Base-by-base conservation (phyloP, 2,888 invertebrate species). In the Linnaemya tessellans region DNA sequence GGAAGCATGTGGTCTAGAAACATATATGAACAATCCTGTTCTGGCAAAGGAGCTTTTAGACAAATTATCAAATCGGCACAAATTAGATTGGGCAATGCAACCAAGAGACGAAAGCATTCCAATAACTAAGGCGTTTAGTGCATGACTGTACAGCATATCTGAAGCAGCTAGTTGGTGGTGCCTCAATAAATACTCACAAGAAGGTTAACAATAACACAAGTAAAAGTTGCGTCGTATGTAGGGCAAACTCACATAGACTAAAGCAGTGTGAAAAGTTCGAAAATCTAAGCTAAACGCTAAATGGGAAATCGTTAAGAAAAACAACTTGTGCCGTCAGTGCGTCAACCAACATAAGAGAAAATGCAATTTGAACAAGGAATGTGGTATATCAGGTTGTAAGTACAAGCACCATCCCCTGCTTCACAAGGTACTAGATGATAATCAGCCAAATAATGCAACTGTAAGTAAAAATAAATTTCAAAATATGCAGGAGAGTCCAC, bases 41-140 rank as follows among this genome's bases (percentile, higher is more conserved):
- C n/a, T n/a, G n/a, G n/a, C n/a, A n/a, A n/a, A n/a, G n/a, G n/a
- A n/a, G n/a, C n/a, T n/a, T n/a, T n/a, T n/a, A n/a, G n/a, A n/a
- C n/a, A n/a, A n/a, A n/a, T n/a, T n/a, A n/a, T n/a, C n/a, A n/a
- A n/a, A n/a, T n/a, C n/a, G n/a, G n/a, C n/a, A n/a, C n/a, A n/a
- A n/a, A n/a, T n/a, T n/a, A n/a, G n/a, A n/a, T n/a, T n/a, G n/a
- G n/a, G n/a, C n/a, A n/a, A n/a, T n/a, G n/a, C n/a, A n/a, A n/a
- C n/a, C 13, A 46, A 43, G 20, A 15, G 71, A 71, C n/a, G 54
- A 43, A 35, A 20, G 20, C 4, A 15, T 56, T 46, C 67, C 58
- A 43, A 43, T 46, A 43, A 3, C 67, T 0, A 67, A 77, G 20
- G 43, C 56, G 3, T 71, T 71, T 64, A 80, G 70, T n/a, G n/a